Evolutionary conservation across 2,797 vertebrate genomes (phyloP).

Genomic region (Champsocephalus gunnari): DNA sequence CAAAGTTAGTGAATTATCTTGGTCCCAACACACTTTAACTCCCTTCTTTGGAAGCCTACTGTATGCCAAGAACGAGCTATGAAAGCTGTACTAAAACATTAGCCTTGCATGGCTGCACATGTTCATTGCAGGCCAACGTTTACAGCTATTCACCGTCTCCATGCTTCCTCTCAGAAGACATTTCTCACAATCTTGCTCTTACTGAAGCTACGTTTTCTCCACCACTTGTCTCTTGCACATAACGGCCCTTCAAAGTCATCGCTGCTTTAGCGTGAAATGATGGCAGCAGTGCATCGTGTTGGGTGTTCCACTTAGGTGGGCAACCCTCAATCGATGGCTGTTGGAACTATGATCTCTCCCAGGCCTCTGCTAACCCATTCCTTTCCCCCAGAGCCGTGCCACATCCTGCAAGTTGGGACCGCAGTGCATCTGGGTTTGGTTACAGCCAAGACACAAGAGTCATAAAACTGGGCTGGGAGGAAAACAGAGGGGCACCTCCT

Average conservation of each 20-base stretch:
- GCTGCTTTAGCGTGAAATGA: slow-evolving; percentile 28
- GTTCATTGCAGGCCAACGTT: slow-evolving; percentile 36
- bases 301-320: slow-evolving; percentile 68
- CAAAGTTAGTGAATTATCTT: slow-evolving; percentile 6
- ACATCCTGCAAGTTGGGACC: slow-evolving; percentile 80
- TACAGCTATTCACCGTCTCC: slow-evolving; percentile 19
- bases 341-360: slow-evolving; percentile 53
- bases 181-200: slow-evolving; percentile 24
- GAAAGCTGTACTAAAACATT: slow-evolving; percentile 22
- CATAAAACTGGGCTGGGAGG: slow-evolving; percentile 64
- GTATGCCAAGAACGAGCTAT: slow-evolving; percentile 13
- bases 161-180: slow-evolving; percentile 19
- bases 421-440: slow-evolving; percentile 77
- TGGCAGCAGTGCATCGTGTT: slow-evolving; percentile 33
- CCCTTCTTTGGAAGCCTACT: slow-evolving; percentile 4
- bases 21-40: slow-evolving; percentile 16
- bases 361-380: slow-evolving; percentile 57
- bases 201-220: slow-evolving; percentile 17
- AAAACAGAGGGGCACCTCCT: slow-evolving; percentile 73
- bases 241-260: slow-evolving; percentile 36
- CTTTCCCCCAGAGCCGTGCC: slow-evolving; percentile 58
- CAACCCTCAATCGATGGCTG: slow-evolving; percentile 63
- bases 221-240: slow-evolving; percentile 33
- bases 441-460: slow-evolving; percentile 70
- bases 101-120: slow-evolving; percentile 47